Percentiles rank a stretch among this genome's conserved stretches.
Evolutionary conservation across 2,797 vertebrate species (phyloP).

Genomic region (Melanotaenia boesemani): DNA sequence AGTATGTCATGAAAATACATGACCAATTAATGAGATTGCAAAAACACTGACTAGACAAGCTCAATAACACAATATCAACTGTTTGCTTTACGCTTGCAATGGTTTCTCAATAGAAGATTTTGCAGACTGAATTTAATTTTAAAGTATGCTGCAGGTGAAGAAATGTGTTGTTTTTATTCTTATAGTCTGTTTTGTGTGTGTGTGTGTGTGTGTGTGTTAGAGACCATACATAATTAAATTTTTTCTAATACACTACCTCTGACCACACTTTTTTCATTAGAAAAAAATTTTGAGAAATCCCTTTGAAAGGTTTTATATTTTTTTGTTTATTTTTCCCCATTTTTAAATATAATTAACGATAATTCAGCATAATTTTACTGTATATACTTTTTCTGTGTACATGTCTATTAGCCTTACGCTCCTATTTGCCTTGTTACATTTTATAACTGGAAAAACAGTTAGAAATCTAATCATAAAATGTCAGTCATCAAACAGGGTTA

Average conservation of each 20-base stretch:
- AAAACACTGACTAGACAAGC: neutral
- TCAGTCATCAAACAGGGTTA: neutral
- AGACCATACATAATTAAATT: neutral
- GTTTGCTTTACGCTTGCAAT: neutral
- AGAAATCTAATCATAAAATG: neutral
- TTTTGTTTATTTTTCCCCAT: neutral
- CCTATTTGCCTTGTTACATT: neutral
- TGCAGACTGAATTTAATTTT: neutral
- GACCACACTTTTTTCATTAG: neutral
- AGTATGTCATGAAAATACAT: neutral
- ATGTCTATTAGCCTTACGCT: neutral
- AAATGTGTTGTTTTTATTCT: neutral
- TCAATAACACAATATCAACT: neutral
- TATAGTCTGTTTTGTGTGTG: neutral
- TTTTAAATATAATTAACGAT: neutral
- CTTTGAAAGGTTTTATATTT: neutral
- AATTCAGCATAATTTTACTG: neutral
- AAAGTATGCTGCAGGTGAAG: neutral
- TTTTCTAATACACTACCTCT: too few species aligned
- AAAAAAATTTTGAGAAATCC: neutral
- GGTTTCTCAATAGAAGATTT: neutral
- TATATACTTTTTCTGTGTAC: neutral
- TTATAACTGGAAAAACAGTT: neutral
- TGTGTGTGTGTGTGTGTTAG: neutral
- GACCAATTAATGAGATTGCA: neutral